A percentile compares a stretch with the other conserved stretches of the same genome.
These are phyloP conservation scores for Isurus oxyrinchus DNA, from an alignment of 2,113 vertebrate genomes.

Conservation along the genomic window DNA sequence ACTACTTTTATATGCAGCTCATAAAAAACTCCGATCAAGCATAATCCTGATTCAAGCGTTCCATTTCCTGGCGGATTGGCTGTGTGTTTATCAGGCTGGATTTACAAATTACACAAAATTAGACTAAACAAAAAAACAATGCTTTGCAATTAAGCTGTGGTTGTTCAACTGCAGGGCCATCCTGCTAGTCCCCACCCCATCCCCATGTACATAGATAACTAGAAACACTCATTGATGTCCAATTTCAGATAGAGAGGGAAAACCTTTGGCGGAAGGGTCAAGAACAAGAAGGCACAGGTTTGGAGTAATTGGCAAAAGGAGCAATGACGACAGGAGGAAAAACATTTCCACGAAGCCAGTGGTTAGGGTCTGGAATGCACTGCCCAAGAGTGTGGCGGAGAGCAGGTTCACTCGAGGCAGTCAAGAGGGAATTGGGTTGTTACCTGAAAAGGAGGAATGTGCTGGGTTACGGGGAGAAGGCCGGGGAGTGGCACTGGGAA, in stretches of 20 bases:
- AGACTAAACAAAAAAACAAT: neutral
- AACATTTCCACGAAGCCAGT: neutral
- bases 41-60: neutral
- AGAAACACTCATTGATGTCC: neutral
- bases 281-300: neutral
- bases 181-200: neutral
- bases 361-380: neutral
- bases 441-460: neutral
- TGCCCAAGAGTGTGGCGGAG: neutral
- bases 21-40: neutral
- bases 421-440: neutral
- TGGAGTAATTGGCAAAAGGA: neutral
- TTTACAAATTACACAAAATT: neutral
- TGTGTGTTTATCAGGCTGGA: neutral
- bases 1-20: neutral
- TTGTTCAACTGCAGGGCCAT: neutral
- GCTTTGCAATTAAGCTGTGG: neutral
- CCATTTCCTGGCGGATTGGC: neutral
- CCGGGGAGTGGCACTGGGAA: neutral
- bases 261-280: neutral
- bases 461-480: too few relatives aligned
- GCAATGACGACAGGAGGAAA: neutral
- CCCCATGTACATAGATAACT: neutral
- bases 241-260: neutral
- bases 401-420: neutral